phyloP scores from a whole-genome alignment of 2,888 invertebrate genomes.

The Polydrusus tereticollis region DNA sequence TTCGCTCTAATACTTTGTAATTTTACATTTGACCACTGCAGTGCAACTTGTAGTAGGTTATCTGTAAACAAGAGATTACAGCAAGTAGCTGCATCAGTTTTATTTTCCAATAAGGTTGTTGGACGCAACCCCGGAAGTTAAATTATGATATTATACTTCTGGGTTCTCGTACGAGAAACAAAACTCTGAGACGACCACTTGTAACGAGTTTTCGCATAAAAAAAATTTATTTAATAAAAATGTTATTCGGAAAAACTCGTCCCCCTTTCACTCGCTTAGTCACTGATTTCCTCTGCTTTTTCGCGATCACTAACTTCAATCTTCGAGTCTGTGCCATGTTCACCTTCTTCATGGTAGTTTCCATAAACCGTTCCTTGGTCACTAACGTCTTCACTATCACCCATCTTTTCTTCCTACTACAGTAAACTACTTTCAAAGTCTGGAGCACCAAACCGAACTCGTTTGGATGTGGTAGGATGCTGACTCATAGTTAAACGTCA shows the following conservation, averaged over 20 bases:
- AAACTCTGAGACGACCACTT: background rate
- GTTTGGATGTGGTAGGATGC: background rate
- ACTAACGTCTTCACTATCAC: background rate
- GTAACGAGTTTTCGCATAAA: background rate
- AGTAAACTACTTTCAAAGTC: background rate
- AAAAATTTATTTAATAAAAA: background rate
- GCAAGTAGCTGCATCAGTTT: background rate
- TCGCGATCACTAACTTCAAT: background rate
- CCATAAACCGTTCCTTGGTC: background rate
- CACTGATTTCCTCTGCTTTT: background rate
- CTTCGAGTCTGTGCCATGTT: background rate
- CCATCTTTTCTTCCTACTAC: background rate
- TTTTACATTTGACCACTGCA: background rate
- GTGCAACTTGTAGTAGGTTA: background rate
- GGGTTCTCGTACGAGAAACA: background rate
- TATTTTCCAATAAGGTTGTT: background rate
- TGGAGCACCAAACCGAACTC: background rate
- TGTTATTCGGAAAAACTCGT: background rate
- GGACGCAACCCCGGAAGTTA: background rate
- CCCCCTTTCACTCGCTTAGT: background rate
- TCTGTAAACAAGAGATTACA: background rate
- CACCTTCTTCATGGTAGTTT: background rate
- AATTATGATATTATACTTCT: background rate
- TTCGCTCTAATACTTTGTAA: background rate
- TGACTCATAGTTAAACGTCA: background rate